Conservation (phyloP, 2,797 vertebrate species). For the Vespertilio murinus region DNA sequence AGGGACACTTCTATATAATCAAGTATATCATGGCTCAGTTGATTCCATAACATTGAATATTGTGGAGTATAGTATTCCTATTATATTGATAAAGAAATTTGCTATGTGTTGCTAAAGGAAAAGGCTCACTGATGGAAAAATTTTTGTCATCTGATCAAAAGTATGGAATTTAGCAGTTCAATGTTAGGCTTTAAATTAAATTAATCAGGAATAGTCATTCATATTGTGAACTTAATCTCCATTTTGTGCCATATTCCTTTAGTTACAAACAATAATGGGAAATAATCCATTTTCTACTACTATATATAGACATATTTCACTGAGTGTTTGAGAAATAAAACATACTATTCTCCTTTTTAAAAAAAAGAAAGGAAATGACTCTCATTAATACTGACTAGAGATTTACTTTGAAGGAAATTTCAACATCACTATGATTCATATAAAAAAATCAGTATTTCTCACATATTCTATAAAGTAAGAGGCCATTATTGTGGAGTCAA, state of each 20-base stretch:
- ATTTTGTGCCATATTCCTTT: neutral
- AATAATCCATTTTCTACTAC: neutral
- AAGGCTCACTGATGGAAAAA: neutral
- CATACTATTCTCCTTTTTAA: neutral
- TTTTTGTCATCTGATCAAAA: neutral
- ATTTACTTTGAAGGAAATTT: conserved; percentile 35
- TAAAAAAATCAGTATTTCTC: conserved; percentile 33
- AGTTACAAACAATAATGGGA: neutral
- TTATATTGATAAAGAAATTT: neutral
- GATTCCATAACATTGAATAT: neutral
- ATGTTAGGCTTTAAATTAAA: neutral
- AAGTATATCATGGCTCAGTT: neutral
- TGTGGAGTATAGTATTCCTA: neutral
- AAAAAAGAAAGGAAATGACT: neutral
- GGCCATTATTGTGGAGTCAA: neutral
- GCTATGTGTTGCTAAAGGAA: neutral
- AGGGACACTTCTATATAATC: neutral
- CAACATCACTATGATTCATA: neutral
- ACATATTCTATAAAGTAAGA: conserved; percentile 35
- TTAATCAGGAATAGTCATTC: neutral
- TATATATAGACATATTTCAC: neutral
- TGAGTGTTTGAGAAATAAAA: neutral
- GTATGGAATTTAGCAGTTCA: neutral
- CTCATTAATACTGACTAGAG: neutral
- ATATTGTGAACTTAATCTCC: neutral